Conservation (phyloP, 2,888 invertebrate genomes). For the Oxytorus armatus region DNA sequence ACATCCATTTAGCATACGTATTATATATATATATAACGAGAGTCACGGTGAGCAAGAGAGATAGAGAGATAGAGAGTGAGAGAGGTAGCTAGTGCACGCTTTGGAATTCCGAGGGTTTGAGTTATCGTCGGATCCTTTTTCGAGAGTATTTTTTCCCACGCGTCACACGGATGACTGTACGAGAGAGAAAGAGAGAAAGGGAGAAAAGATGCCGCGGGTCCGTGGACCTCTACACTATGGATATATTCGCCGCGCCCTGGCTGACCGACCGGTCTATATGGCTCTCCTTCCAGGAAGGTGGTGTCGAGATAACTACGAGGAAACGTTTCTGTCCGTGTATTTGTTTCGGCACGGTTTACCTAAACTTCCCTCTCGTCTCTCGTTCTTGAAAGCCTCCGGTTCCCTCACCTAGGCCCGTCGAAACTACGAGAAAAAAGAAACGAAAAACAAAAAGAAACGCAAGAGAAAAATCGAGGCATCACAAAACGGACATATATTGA, state of each 20-base stretch:
- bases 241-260: conserved; percentile 23
- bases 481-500: background rate
- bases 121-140: conserved; percentile 66
- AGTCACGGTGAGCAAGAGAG: background rate
- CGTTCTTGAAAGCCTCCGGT: background rate
- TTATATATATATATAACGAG: background rate
- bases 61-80: conserved; percentile 25
- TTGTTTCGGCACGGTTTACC: conserved; percentile 40
- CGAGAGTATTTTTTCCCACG: conserved; percentile 62
- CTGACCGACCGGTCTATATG: conserved; percentile 24
- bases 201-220: conserved; percentile 28
- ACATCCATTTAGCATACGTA: background rate
- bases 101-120: conserved; percentile 62
- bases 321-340: conserved; percentile 43
- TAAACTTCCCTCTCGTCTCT: conserved; percentile 23
- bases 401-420: too few relatives aligned
- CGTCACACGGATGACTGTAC: conserved; percentile 16
- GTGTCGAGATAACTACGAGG: conserved; percentile 62
- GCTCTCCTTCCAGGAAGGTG: conserved; percentile 59
- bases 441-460: too few relatives aligned
- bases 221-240: conserved; percentile 31
- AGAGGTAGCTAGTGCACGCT: conserved; percentile 53
- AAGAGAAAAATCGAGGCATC: too few relatives aligned
- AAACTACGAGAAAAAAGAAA: too few relatives aligned
- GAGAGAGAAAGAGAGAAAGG: background rate